Conservation (phyloP, 2,113 vertebrate genomes). For the Corydoras sp. region DNA sequence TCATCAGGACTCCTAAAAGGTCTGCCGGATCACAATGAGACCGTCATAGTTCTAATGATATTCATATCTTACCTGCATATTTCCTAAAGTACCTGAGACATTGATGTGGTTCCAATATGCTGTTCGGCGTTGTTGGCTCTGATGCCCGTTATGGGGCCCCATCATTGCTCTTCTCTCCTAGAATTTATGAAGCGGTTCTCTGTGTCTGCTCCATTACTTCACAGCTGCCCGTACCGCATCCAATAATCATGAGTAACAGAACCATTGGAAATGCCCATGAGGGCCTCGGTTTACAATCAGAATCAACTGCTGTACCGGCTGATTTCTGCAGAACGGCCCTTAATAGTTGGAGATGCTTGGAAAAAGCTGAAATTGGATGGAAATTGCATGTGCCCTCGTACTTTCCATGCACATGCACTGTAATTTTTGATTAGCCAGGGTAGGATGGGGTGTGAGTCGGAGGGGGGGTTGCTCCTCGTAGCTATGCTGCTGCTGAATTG, state of each 20-base stretch:
- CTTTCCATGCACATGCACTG: conserved; percentile 21
- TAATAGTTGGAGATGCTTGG: neutral
- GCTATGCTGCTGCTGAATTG: conserved; percentile 33
- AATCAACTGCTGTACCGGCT: conserved; percentile 11
- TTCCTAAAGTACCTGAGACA: too few relatives aligned
- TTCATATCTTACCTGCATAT: too few relatives aligned
- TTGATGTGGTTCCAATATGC: too few relatives aligned
- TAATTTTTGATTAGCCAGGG: conserved; percentile 26
- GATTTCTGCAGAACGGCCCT: neutral
- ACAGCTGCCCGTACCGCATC: conserved; percentile 16
- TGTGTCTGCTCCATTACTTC: conserved; percentile 12
- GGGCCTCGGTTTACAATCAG: neutral
- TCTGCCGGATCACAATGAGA: too few relatives aligned
- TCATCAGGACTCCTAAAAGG: too few relatives aligned
- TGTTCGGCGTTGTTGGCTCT: neutral
- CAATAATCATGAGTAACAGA: conserved; percentile 4
- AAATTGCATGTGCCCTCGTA: neutral
- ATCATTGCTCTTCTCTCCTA: neutral
- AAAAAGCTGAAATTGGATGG: conserved; percentile 19
- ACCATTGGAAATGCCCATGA: conserved; percentile 11
- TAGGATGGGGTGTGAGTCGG: neutral
- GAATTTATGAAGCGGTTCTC: conserved; percentile 11
- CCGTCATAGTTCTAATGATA: too few relatives aligned
- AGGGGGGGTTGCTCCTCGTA: conserved; percentile 27
- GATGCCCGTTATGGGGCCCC: neutral